These are phyloP conservation scores for Drosophila atroscutellata DNA, from an alignment of 2,888 invertebrate species.

Conservation along the genomic window DNA sequence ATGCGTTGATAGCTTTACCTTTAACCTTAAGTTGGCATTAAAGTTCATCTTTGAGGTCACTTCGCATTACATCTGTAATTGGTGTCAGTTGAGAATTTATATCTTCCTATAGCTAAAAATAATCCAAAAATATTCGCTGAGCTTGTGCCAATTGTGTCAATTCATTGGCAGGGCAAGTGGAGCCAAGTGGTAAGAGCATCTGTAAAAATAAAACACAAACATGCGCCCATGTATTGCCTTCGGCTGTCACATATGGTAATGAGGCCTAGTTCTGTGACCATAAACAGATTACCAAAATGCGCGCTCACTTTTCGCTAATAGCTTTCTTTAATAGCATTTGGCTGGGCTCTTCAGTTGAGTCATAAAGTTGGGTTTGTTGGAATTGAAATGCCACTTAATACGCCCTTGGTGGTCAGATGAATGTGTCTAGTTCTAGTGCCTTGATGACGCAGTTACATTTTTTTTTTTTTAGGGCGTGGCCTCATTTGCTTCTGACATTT, in stretches of 20 bases:
- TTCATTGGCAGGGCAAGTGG: slow-evolving; percentile 47
- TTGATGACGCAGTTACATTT: slow-evolving; percentile 39
- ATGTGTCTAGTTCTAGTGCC: slow-evolving; percentile 11
- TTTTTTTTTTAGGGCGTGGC: slow-evolving; percentile 53
- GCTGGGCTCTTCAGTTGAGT: slow-evolving; percentile 45
- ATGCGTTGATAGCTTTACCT: background rate
- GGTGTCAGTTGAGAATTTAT: slow-evolving; percentile 25
- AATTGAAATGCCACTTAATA: slow-evolving; percentile 43
- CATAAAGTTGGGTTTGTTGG: slow-evolving; percentile 47
- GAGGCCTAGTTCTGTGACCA: slow-evolving; percentile 76
- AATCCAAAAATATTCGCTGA: slow-evolving; percentile 31
- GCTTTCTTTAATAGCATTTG: slow-evolving; percentile 21
- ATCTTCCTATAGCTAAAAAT: slow-evolving; percentile 16
- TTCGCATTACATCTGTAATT: slow-evolving; percentile 24
- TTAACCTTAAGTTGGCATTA: background rate
- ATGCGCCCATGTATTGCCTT: slow-evolving; percentile 30
- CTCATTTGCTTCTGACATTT: slow-evolving; percentile 71
- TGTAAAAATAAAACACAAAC: slow-evolving; percentile 29
- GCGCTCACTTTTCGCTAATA: slow-evolving; percentile 62
- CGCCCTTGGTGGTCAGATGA: slow-evolving; percentile 48
- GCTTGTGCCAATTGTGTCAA: slow-evolving; percentile 69
- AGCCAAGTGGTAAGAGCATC: slow-evolving; percentile 62
- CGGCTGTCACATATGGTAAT: slow-evolving; percentile 73
- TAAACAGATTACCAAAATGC: slow-evolving; percentile 65
- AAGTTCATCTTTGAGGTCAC: background rate